Conservation (phyloP, 2,888 invertebrate genomes). For the Gymnosoma rotundatum region DNA sequence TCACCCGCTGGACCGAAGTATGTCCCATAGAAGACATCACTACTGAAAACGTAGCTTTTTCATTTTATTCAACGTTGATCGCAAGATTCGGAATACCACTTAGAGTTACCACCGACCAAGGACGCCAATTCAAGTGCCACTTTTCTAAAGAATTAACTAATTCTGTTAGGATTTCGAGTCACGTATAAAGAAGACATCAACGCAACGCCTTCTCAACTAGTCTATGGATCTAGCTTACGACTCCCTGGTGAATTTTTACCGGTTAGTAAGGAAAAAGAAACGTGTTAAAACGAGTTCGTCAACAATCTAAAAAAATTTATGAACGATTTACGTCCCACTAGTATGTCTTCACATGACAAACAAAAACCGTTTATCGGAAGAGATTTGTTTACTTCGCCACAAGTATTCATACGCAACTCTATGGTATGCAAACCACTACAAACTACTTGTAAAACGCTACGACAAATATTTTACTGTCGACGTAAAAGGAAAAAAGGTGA, state of each 20-base stretch:
- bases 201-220: no score
- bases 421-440: conserved; percentile 30
- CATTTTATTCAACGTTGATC: not conserved
- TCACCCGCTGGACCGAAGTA: no score
- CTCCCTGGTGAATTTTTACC: conserved; percentile 3
- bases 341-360: no score
- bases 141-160: conserved; percentile 53
- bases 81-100: not conserved
- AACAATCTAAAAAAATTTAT: no score
- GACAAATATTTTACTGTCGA: conserved; percentile 26
- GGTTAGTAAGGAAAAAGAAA: not conserved
- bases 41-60: no score
- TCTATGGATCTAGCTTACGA: conserved; percentile 2
- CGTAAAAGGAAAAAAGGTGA: no score
- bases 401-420: conserved; percentile 33
- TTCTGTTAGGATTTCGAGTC: conserved; percentile 15
- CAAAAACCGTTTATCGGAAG: not conserved
- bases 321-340: no score
- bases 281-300: no score
- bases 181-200: conserved; percentile 31
- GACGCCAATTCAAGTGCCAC: conserved; percentile 41
- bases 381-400: conserved; percentile 1
- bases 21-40: no score
- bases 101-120: conserved; percentile 22
- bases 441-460: not conserved